Evolutionary conservation across 2,797 vertebrate species (phyloP).

Genomic region (Poliocrania exsul): DNA sequence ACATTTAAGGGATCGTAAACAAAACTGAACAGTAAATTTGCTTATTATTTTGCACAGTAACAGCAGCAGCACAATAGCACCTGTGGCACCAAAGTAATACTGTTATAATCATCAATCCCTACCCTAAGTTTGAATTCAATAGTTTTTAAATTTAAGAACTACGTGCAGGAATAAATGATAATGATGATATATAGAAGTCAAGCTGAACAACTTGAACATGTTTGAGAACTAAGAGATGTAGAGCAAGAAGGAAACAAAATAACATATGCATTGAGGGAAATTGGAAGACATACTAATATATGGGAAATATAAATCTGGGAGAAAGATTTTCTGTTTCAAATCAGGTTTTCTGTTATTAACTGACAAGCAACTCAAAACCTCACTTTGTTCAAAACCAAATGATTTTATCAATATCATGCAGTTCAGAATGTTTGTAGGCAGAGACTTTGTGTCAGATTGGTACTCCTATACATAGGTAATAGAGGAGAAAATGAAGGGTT

Average conservation of each 20-base stretch:
- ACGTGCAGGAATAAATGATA: neutral
- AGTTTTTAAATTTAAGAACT: neutral
- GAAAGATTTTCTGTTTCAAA: neutral
- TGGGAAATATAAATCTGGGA: neutral
- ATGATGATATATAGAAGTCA: neutral
- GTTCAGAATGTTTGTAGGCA: neutral
- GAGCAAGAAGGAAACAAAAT: neutral
- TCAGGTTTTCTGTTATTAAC: neutral
- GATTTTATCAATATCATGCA: neutral
- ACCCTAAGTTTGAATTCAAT: neutral
- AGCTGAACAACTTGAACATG: neutral
- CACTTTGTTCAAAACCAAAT: neutral
- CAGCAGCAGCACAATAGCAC: neutral
- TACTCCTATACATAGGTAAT: neutral
- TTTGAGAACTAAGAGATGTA: neutral
- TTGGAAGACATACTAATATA: neutral
- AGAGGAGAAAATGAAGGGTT: neutral
- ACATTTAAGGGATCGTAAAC: neutral
- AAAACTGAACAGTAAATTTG: neutral
- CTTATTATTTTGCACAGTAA: neutral
- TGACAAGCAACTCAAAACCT: neutral
- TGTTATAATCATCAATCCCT: neutral
- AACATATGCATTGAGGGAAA: neutral
- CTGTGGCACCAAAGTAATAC: neutral
- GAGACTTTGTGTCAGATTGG: neutral